phyloP scores from a whole-genome alignment of 2,888 invertebrate species.

The Punctoribates punctum region DNA sequence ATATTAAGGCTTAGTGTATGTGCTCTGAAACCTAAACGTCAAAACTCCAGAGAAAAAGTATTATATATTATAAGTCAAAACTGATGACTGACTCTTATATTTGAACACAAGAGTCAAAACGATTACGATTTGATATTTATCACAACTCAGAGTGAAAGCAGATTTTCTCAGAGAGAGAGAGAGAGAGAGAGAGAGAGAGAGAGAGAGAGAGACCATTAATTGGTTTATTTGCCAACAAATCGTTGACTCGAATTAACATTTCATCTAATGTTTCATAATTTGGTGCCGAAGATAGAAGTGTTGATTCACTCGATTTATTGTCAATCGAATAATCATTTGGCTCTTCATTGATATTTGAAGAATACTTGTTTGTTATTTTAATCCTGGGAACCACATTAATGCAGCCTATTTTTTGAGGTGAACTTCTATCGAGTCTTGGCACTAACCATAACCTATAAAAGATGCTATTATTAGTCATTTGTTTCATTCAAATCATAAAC shows the following conservation, averaged over 20 bases:
- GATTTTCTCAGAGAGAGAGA: too few species aligned
- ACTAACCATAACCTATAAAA: slow-evolving; percentile 32
- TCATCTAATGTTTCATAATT: slow-evolving; percentile 35
- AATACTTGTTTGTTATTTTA: neutral
- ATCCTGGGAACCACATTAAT: slow-evolving; percentile 42
- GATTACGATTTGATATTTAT: slow-evolving; percentile 18
- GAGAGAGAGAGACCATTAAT: slow-evolving; percentile 27
- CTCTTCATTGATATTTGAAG: too few species aligned
- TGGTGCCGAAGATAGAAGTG: slow-evolving; percentile 3
- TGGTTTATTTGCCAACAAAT: slow-evolving; percentile 26
- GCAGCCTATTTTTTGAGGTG: slow-evolving; percentile 39
- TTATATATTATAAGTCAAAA: neutral
- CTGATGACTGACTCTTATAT: slow-evolving; percentile 9
- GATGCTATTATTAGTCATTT: too few species aligned
- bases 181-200: too few species aligned
- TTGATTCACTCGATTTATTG: neutral
- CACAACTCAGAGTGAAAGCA: neutral
- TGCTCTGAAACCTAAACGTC: neutral
- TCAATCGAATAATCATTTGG: too few species aligned
- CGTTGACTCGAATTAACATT: slow-evolving; percentile 37
- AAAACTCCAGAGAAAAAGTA: neutral
- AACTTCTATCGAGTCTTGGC: neutral
- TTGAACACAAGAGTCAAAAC: slow-evolving; percentile 14
- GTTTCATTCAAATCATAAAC: too few species aligned
- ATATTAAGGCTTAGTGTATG: neutral